Evolutionary conservation across 1,140 invertebrate species (phyloP).

Genomic region (Anthonomus grandis): DNA sequence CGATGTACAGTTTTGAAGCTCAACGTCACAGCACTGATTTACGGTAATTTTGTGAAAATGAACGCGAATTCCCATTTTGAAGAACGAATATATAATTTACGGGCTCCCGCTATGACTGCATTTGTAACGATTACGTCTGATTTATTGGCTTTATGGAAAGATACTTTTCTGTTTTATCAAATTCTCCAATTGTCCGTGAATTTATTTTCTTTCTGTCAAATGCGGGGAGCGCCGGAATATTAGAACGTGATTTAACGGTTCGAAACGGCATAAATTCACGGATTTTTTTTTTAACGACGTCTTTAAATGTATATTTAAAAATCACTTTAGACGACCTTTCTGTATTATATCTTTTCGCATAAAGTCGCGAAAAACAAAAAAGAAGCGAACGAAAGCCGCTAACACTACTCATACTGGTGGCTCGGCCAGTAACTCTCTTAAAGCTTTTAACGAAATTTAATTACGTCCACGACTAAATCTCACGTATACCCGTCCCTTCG

Average conservation of each 20-base stretch:
- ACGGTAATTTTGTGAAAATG: slow-evolving; percentile 50
- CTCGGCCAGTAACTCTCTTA: background rate
- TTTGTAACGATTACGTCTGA: slow-evolving; percentile 47
- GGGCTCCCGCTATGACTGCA: slow-evolving; percentile 43
- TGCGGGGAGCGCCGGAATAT: no score
- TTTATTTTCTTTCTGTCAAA: no score
- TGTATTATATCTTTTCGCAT: no score
- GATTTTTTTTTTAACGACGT: no score
- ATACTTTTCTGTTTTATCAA: slow-evolving; percentile 44
- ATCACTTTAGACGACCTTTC: no score
- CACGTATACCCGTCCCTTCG: slow-evolving; percentile 4
- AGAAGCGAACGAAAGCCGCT: no score
- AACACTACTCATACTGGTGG: no score
- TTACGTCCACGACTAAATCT: slow-evolving; percentile 1
- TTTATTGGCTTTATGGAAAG: slow-evolving; percentile 45
- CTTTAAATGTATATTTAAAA: no score
- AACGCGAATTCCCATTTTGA: slow-evolving; percentile 48
- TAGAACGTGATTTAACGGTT: no score
- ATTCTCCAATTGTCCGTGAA: slow-evolving; percentile 29
- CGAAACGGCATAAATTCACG: no score
- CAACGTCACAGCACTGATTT: slow-evolving; percentile 47
- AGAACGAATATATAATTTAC: slow-evolving; percentile 48
- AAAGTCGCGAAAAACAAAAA: no score
- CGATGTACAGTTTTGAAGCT: slow-evolving; percentile 45
- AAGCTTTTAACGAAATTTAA: slow-evolving; percentile 5